These are phyloP conservation scores for Strigamia maritima DNA, from an alignment of 2,888 invertebrate genomes.

Conservation along the genomic window DNA sequence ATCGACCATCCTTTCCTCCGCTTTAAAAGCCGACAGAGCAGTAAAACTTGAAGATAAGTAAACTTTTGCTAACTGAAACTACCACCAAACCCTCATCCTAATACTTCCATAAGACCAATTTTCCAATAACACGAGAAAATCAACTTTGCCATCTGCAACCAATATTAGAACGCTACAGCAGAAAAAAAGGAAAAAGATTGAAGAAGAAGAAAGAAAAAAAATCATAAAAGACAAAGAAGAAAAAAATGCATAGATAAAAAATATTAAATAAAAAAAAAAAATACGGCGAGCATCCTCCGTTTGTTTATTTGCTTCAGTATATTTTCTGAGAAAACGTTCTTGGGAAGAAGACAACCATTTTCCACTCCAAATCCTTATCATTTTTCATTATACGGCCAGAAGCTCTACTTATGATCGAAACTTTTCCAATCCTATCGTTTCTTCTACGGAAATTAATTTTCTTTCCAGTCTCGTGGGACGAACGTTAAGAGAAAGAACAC, in stretches of 20 bases:
- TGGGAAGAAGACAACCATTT: neutral
- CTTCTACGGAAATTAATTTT: conserved; percentile 32
- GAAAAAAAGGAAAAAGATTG: neutral
- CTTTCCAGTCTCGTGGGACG: neutral
- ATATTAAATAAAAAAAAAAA: neutral
- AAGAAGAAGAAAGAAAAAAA: neutral
- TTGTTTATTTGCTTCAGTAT: conserved; percentile 22
- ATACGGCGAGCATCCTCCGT: neutral
- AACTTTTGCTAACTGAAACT: conserved; percentile 23
- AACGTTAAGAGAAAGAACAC: conserved; percentile 9
- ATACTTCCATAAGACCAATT: neutral
- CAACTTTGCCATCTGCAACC: conserved; percentile 28
- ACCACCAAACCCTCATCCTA: conserved; percentile 15
- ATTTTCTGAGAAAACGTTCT: neutral
- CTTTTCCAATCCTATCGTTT: conserved; percentile 34
- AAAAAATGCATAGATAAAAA: neutral
- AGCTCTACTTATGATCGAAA: neutral
- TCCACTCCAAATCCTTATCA: neutral
- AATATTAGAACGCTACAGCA: conserved; percentile 3
- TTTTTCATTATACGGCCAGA: conserved; percentile 9
- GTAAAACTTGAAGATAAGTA: conserved; percentile 22
- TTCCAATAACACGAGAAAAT: conserved; percentile 28
- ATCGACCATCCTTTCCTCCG: neutral
- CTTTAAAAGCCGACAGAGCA: conserved; percentile 18
- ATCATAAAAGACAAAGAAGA: neutral